Conservation (phyloP, 2,113 vertebrate genomes). For the Mellivora capensis region DNA sequence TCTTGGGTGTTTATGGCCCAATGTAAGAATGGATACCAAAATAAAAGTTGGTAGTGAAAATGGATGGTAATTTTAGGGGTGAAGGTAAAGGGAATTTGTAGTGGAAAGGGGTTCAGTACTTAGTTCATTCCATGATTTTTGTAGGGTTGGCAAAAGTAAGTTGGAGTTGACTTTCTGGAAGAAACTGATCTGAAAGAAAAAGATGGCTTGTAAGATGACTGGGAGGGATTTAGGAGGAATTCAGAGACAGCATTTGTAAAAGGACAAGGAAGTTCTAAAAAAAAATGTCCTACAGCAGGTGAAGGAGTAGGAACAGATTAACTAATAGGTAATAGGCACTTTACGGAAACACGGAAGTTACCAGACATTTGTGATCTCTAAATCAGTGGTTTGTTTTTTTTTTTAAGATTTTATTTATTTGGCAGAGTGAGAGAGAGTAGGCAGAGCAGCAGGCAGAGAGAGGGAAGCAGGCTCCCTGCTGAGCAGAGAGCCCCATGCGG, state of each 20-base stretch:
- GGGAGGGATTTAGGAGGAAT: neutral
- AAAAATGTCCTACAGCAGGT: neutral
- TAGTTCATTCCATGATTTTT: constrained; percentile 2
- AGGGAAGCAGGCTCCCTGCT: no score
- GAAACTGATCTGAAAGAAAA: constrained; percentile 28
- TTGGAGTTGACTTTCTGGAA: neutral
- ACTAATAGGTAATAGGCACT: neutral
- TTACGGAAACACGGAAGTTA: neutral
- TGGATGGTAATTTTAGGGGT: neutral
- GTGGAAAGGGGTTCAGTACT: neutral
- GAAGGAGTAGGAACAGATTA: neutral
- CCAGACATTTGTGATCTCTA: neutral
- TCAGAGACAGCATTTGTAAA: neutral
- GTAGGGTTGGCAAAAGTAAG: neutral
- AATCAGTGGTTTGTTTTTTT: neutral
- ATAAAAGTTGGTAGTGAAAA: neutral
- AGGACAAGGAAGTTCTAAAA: neutral
- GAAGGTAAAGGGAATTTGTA: neutral
- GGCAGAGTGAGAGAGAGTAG: no score
- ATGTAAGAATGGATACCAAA: neutral
- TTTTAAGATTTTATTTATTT: no score
- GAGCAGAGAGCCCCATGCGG: no score
- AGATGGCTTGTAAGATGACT: neutral
- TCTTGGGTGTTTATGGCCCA: neutral
- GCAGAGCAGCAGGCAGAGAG: no score